These are phyloP conservation scores for Promerops cafer DNA, from an alignment of 2,113 vertebrate species.

Conservation along the genomic window DNA sequence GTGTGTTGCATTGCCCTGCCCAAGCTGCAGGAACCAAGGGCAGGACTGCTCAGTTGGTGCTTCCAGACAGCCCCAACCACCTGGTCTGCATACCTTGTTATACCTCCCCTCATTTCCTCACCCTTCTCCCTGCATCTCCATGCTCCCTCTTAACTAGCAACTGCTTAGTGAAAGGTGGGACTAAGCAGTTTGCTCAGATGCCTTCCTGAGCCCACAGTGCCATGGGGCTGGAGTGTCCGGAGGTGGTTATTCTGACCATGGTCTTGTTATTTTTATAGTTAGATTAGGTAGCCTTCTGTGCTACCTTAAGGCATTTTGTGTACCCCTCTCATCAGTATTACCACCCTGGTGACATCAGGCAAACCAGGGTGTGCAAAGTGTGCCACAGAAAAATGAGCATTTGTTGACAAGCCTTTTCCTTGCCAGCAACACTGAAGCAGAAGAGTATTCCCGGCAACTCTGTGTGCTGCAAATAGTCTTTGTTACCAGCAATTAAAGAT, in stretches of 20 bases:
- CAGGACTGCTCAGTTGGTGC: background rate
- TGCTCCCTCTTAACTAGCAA: background rate
- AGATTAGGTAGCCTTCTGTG: background rate
- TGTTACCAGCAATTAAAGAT: background rate
- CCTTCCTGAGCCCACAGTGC: background rate
- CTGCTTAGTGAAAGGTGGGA: background rate
- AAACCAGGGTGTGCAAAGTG: background rate
- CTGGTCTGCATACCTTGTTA: background rate
- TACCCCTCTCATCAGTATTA: background rate
- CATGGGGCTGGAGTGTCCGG: background rate
- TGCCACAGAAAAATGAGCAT: background rate
- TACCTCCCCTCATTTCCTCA: background rate
- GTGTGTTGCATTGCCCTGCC: background rate
- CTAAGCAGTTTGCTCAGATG: background rate
- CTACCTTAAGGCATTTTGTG: background rate
- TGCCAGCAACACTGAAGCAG: background rate
- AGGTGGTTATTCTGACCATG: background rate
- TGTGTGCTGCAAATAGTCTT: background rate
- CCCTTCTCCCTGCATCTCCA: background rate
- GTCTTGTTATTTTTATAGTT: background rate
- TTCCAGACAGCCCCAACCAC: background rate
- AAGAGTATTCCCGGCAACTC: background rate
- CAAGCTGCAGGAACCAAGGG: background rate
- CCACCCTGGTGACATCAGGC: fast-evolving
- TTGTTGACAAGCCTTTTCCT: background rate